These are phyloP conservation scores for Andrena haemorrhoa DNA, from an alignment of 2,888 invertebrate species.

Conservation along the genomic window DNA sequence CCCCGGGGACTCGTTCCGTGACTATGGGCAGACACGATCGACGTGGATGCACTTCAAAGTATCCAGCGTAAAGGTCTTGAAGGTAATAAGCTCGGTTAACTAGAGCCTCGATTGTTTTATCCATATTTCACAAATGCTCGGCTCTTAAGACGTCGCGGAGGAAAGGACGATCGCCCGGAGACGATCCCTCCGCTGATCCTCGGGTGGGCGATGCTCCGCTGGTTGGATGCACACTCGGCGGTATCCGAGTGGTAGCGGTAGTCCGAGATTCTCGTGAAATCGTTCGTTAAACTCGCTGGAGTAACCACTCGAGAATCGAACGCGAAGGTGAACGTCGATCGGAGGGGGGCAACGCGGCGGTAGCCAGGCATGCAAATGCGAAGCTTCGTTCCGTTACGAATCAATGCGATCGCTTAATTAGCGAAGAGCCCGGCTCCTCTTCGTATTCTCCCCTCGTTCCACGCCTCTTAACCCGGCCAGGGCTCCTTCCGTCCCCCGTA, in stretches of 20 bases:
- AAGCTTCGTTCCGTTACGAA: constrained; percentile 68
- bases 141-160: not conserved
- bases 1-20: constrained; percentile 27
- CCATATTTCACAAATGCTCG: not conserved
- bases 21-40: constrained; percentile 33
- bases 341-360: constrained; percentile 40
- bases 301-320: constrained; percentile 62
- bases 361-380: constrained; percentile 69
- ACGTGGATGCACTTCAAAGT: not conserved
- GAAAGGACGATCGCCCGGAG: not conserved
- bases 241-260: constrained; percentile 35
- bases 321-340: constrained; percentile 59
- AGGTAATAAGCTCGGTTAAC: constrained; percentile 41
- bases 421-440: constrained; percentile 62
- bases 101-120: not conserved
- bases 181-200: not conserved
- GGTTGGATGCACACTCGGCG: constrained; percentile 18
- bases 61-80: constrained; percentile 50
- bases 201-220: not conserved
- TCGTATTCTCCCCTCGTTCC: constrained; percentile 48
- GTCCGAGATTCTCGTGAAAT: constrained; percentile 61
- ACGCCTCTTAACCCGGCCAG: constrained; percentile 41
- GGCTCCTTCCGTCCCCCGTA: constrained; percentile 29
- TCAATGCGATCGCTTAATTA: constrained; percentile 76
- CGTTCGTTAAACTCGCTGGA: constrained; percentile 52